Percentiles rank a stretch among this genome's conserved stretches.
These are phyloP conservation scores for Psittacula derbiana DNA, from an alignment of 2,797 vertebrate genomes.

Conservation along the genomic window DNA sequence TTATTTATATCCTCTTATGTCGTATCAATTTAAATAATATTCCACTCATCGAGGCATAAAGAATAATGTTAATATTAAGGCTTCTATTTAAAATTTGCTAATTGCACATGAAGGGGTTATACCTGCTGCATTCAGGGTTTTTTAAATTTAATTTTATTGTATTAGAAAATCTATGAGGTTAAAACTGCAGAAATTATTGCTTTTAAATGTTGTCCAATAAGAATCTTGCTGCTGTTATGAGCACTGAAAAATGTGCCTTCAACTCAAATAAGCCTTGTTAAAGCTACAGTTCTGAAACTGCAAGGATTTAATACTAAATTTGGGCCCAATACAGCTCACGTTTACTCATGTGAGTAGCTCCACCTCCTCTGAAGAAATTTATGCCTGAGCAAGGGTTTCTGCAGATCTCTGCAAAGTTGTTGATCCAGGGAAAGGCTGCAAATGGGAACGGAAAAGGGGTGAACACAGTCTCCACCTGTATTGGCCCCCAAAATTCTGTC, in stretches of 20 bases:
- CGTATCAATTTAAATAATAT: constrained; percentile 81
- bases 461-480: accelerated
- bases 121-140: constrained; percentile 69
- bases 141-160: constrained; percentile 75
- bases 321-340: background rate
- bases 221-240: constrained; percentile 59
- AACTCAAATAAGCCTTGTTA: constrained; percentile 59
- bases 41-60: constrained; percentile 69
- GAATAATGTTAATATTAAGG: constrained; percentile 79
- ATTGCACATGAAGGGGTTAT: constrained; percentile 77
- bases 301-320: constrained; percentile 21
- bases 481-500: accelerated
- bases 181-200: constrained; percentile 74
- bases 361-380: background rate
- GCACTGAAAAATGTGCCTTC: constrained; percentile 55
- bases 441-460: background rate
- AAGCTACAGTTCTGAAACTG: constrained; percentile 16
- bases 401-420: background rate
- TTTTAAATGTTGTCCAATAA: constrained; percentile 77
- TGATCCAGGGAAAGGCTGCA: background rate
- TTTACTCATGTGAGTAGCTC: background rate
- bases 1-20: constrained; percentile 81
- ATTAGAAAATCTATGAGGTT: constrained; percentile 75
- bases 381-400: background rate
- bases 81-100: constrained; percentile 79